Evolutionary conservation across 2,113 vertebrate genomes (phyloP).

Genomic region (Dendrocopos noguchii): DNA sequence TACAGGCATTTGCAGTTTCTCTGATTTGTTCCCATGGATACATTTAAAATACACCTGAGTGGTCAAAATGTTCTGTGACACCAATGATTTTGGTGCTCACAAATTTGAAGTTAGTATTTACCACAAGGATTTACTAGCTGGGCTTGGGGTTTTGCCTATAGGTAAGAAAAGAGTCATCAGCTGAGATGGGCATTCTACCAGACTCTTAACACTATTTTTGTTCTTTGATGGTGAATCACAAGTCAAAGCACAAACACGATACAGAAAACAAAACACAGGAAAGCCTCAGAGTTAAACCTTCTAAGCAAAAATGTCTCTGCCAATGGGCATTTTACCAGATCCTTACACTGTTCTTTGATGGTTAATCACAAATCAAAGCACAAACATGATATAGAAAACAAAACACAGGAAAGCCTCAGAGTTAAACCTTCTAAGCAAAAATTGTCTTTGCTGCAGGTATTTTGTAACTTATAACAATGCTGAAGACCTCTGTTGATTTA

Average conservation of each 20-base stretch:
- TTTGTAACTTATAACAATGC: neutral
- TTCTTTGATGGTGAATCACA: neutral
- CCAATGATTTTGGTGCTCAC: neutral
- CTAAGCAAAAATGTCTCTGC: neutral
- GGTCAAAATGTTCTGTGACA: slow-evolving; percentile 3
- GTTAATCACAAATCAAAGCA: slow-evolving; percentile 21
- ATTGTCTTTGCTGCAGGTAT: neutral
- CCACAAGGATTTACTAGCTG: neutral
- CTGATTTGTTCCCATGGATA: slow-evolving; percentile 19
- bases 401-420: neutral
- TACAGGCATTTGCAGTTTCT: slow-evolving; percentile 21
- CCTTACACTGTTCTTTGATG: neutral
- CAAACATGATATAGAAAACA: neutral
- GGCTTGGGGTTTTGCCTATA: neutral
- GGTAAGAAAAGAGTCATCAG: slow-evolving; percentile 26
- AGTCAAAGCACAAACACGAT: neutral
- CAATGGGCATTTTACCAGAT: neutral
- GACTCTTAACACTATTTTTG: neutral
- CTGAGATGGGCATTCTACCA: neutral
- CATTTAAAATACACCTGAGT: slow-evolving; percentile 11
- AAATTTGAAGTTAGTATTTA: slow-evolving; percentile 2
- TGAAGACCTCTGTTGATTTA: neutral
- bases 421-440: neutral
- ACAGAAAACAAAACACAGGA: neutral
- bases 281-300: no score